Conservation (phyloP, 2,797 vertebrate genomes). For the Diceros bicornis region DNA sequence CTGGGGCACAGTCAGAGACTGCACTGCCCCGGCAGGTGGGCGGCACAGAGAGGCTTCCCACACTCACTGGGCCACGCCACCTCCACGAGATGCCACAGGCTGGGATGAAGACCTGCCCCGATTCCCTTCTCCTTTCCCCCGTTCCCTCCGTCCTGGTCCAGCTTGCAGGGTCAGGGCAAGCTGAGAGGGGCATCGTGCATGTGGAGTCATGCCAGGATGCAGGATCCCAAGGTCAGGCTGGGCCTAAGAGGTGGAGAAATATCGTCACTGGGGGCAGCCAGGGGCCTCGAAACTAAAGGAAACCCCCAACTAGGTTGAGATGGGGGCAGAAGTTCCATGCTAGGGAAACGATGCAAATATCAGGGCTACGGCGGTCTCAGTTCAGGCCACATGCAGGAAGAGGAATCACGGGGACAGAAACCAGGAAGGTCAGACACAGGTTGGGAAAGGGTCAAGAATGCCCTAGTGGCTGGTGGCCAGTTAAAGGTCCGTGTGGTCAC, state of each 20-base stretch:
- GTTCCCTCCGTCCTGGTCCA: not conserved
- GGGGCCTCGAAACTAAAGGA: not conserved
- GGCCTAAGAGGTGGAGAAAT: not conserved
- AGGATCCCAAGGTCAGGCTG: not conserved
- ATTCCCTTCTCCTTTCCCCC: not conserved
- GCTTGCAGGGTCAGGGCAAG: not conserved
- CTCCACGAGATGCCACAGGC: not conserved
- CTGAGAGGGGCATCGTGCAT: not conserved
- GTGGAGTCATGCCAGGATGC: not conserved
- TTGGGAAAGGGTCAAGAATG: not conserved
- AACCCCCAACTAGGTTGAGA: not conserved
- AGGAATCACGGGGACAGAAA: not conserved
- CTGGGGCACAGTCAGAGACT: not conserved
- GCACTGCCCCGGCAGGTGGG: not conserved
- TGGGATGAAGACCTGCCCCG: not conserved
- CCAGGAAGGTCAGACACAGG: not conserved
- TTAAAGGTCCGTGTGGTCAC: not conserved
- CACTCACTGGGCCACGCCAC: not conserved
- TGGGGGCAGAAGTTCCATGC: not conserved
- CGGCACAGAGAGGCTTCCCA: not conserved
- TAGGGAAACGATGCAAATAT: not conserved
- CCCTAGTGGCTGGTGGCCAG: not conserved
- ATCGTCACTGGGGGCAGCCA: not conserved
- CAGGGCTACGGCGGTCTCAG: not conserved
- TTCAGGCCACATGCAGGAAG: not conserved